These are phyloP conservation scores for Glaucopsyche alexis DNA, from an alignment of 2,888 invertebrate species.

Conservation along the genomic window DNA sequence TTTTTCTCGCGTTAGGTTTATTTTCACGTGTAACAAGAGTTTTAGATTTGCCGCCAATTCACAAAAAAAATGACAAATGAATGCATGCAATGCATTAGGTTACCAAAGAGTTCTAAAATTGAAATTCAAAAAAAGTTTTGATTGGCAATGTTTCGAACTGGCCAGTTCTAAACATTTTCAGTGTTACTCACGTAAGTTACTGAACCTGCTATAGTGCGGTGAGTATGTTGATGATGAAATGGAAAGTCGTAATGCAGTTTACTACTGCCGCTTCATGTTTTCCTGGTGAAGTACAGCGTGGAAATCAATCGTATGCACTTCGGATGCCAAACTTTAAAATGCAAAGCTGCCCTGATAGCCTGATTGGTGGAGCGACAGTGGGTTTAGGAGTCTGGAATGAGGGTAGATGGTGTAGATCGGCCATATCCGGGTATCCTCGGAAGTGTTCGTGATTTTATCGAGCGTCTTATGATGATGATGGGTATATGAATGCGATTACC, in stretches of 20 bases:
- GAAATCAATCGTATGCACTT: constrained; percentile 10
- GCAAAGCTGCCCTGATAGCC: background rate
- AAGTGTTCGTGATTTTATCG: background rate
- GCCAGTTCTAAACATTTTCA: no score
- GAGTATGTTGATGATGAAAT: background rate
- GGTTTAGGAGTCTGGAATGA: background rate
- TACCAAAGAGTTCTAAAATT: no score
- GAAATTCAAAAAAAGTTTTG: no score
- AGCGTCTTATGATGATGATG: background rate
- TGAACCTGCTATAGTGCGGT: background rate
- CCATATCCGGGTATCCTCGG: background rate
- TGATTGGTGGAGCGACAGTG: background rate
- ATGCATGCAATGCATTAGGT: no score
- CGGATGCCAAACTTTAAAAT: background rate
- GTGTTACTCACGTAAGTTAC: no score
- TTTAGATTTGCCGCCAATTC: no score
- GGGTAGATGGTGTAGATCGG: constrained; percentile 2
- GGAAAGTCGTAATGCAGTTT: constrained; percentile 6
- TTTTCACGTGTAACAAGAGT: no score
- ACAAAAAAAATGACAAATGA: no score
- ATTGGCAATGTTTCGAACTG: no score
- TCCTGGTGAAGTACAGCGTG: background rate
- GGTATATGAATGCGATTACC: background rate
- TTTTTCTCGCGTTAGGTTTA: no score
- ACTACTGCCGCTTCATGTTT: background rate